These are phyloP conservation scores for Cylas formicarius DNA, from an alignment of 1,140 invertebrate species.

Conservation along the genomic window DNA sequence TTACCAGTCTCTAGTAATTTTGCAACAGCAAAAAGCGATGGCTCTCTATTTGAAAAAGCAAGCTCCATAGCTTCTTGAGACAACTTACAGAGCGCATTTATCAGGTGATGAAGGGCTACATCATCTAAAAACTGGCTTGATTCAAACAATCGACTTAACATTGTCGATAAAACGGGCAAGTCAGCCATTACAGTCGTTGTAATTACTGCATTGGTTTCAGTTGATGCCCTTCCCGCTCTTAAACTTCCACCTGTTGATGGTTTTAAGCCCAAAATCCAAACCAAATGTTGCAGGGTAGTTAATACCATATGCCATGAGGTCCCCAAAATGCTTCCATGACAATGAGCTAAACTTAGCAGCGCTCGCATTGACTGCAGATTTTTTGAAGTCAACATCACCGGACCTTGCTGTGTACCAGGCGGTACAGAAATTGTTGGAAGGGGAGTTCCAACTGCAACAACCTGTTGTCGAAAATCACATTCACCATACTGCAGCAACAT, in stretches of 20 bases:
- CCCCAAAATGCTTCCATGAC: conserved; percentile 86
- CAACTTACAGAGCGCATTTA: conserved; percentile 93
- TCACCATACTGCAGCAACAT: conserved; percentile 44
- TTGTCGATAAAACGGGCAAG: conserved; percentile 84
- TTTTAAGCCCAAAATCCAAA: conserved; percentile 98
- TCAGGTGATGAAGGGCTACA: conserved; percentile 90
- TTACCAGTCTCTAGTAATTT: conserved; percentile 87
- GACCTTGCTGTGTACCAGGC: conserved; percentile 76
- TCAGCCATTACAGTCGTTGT: conserved; percentile 95
- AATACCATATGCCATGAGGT: conserved; percentile 93
- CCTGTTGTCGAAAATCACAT: conserved; percentile 73
- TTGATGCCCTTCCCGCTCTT: conserved; percentile 63
- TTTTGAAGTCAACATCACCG: conserved; percentile 96
- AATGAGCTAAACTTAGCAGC: conserved; percentile 79
- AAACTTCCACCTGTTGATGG: conserved; percentile 86
- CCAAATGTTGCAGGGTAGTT: conserved; percentile 91
- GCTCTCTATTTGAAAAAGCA: conserved; percentile 92
- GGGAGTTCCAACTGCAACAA: conserved; percentile 89
- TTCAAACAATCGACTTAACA: conserved; percentile 90
- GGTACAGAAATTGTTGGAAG: conserved; percentile 75
- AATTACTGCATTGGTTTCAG: conserved; percentile 84
- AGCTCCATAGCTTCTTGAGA: conserved; percentile 96
- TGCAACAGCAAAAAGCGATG: conserved; percentile 93
- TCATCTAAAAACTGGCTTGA: conserved; percentile 91
- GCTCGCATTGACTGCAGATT: conserved; percentile 95